phyloP scores from a whole-genome alignment of 2,113 vertebrate species.

The Triplophysa dalaica region DNA sequence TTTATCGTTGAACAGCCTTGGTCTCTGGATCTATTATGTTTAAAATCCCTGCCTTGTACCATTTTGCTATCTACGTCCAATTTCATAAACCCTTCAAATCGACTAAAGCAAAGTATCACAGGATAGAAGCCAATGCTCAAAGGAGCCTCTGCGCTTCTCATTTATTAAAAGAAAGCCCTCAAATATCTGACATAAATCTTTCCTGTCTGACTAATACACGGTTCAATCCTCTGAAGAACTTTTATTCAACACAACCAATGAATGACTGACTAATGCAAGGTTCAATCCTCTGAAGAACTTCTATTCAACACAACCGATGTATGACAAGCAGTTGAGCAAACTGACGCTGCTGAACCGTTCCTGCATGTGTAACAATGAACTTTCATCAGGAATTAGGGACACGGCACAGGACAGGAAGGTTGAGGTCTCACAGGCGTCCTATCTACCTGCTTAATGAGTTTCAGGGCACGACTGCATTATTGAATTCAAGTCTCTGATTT shows the following conservation, averaged over 20 bases:
- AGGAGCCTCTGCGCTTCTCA: no score
- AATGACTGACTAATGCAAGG: not conserved
- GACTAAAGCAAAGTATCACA: no score
- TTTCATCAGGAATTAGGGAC: conserved; percentile 13
- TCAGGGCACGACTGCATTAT: conserved; percentile 17
- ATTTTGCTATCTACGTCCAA: no score
- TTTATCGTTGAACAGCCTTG: no score
- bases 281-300: not conserved
- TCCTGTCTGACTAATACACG: not conserved
- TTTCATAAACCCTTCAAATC: no score
- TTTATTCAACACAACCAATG: not conserved
- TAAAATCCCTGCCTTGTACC: no score
- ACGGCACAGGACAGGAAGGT: not conserved
- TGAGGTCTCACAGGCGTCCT: not conserved
- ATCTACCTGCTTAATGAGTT: not conserved
- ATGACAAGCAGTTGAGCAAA: not conserved
- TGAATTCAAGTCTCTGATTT: conserved; percentile 23
- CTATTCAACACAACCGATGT: not conserved
- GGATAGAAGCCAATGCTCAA: no score
- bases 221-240: not conserved
- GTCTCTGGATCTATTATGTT: no score
- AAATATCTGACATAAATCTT: not conserved
- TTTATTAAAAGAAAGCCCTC: not conserved
- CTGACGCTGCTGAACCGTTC: not conserved
- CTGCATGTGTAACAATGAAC: not conserved